Evolutionary conservation across 2,888 invertebrate genomes (phyloP), one percentile per base, ranked within the genome.

Genomic region (Melikaiella ostensackeni): DNA sequence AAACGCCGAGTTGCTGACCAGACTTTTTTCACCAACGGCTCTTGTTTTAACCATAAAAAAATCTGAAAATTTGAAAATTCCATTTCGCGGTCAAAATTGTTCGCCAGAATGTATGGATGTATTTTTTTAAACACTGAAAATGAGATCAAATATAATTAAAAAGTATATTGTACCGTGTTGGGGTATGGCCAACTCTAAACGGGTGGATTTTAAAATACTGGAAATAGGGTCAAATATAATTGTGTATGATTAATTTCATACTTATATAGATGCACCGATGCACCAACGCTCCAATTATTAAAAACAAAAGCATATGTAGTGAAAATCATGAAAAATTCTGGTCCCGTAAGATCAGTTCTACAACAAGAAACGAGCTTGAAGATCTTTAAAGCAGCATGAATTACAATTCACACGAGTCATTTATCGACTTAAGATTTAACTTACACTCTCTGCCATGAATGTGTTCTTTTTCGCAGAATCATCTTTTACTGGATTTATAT

Each of bases 341-440:
- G 27, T 46, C 42, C 27, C 9, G 24, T 66, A 27, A 9, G 42
- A 27, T 42, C 19, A 42, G 42, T 46, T 66, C 66, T 46, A 46
- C 66, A 24, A 13, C 27, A 66, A 66, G 66, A 46, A 66, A 66
- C 46, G 30, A 42, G 27, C 66, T 66, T 46, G 66, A 66, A 66
- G 66, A 66, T 46, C 66, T 66, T 66, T 66, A 66, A 66, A 66
- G 27, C 19, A 42, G 46, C 46, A 66, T 66, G 27, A 66, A 66
- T 66, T 66, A 66, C 66, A 24, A 66, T 46, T 66, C n/a, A 21
- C 8, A 24, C 46, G 46, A 66, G 46, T 66, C 66, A 21, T 66
- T 66, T 66, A 66, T 66, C 46, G 66, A 30, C 9, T 50, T 21
- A n/a, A 50, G 64, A 27, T n/a, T n/a, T 21, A n/a, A 50, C 50